phyloP scores from a whole-genome alignment of 2,888 invertebrate genomes.

The Himalopsyche anomala region DNA sequence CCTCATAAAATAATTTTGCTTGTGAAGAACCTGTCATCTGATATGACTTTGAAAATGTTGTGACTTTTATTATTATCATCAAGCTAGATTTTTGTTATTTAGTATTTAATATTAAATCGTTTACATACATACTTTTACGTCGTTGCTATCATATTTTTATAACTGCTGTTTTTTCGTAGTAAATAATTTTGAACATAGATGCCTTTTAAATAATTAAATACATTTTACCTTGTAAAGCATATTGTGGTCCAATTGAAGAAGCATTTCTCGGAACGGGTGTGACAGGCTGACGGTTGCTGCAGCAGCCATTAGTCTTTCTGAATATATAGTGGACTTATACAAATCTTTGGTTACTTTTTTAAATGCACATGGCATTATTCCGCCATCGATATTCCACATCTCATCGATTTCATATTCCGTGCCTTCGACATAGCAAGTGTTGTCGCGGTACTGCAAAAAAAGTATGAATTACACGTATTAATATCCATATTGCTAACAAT shows the following conservation, averaged over 20 bases:
- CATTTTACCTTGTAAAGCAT: neutral
- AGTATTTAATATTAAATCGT: too few relatives aligned
- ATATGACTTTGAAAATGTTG: too few relatives aligned
- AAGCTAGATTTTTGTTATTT: too few relatives aligned
- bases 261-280: neutral
- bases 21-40: too few relatives aligned
- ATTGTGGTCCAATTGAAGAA: neutral
- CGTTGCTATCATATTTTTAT: neutral
- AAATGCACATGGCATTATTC: neutral
- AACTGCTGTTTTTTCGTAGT: neutral
- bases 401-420: neutral
- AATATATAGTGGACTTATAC: neutral
- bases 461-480: neutral
- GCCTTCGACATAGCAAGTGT: neutral
- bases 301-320: neutral
- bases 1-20: too few relatives aligned
- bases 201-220: neutral
- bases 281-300: constrained; percentile 24
- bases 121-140: too few relatives aligned
- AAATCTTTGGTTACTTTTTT: neutral
- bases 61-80: too few relatives aligned
- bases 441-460: neutral
- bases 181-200: neutral
- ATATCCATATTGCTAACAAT: too few relatives aligned
- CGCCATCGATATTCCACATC: neutral